Percentiles rank a stretch among this genome's conserved stretches.
phyloP scores from a whole-genome alignment of 2,888 invertebrate species.

The Lissonota sp. region DNA sequence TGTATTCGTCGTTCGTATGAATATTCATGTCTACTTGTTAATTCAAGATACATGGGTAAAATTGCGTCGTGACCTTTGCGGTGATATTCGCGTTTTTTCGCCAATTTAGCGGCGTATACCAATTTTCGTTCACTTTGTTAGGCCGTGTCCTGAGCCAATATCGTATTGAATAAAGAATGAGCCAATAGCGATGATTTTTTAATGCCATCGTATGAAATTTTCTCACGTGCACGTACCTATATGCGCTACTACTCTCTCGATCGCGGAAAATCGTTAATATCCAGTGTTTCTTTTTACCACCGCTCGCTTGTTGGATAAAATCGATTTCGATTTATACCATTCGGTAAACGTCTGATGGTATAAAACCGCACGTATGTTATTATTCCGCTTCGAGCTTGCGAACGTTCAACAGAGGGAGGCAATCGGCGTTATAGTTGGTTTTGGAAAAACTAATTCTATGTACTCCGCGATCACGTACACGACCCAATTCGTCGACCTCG shows the following conservation, averaged over 20 bases:
- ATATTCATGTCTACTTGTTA: neutral
- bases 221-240: constrained; percentile 44
- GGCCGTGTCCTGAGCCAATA: neutral
- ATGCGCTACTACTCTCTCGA: neutral
- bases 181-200: constrained; percentile 31
- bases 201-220: constrained; percentile 34
- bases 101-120: too few species aligned
- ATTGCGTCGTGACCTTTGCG: too few species aligned
- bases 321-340: constrained; percentile 55
- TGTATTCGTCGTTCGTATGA: neutral
- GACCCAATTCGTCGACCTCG: constrained; percentile 48
- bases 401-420: constrained; percentile 33
- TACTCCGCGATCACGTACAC: constrained; percentile 50
- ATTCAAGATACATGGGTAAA: neutral
- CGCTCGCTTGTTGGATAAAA: constrained; percentile 21
- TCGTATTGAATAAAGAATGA: neutral
- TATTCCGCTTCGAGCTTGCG: constrained; percentile 15
- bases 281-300: constrained; percentile 34
- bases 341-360: constrained; percentile 12
- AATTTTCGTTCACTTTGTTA: too few species aligned
- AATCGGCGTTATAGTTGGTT: constrained; percentile 31
- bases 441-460: constrained; percentile 23
- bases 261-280: constrained; percentile 30
- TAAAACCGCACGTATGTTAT: constrained; percentile 7
- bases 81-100: too few species aligned